Evolutionary conservation across 1,140 invertebrate species (phyloP), one percentile per base, ranked within the genome.

Genomic region (Drosophila kanapiae): DNA sequence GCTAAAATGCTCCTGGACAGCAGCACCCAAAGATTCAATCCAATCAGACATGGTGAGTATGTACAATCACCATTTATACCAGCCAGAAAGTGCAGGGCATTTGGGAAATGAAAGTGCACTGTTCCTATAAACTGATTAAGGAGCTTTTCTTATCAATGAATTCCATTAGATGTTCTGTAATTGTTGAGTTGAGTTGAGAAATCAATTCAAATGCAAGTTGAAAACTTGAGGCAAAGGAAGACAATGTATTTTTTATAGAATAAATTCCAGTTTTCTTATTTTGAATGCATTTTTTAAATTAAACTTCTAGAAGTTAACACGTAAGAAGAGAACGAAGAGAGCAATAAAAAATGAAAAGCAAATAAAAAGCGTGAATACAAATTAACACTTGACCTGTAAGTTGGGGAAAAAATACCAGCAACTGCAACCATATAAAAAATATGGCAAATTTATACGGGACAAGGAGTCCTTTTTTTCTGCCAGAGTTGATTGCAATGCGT

Each of bases 361-460:
- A 35, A 38, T 33, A 31, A 40, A 37, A 42, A 78, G 29, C 16
- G 37, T 40, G 54, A 48, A 71, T 23, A 53, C 63, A 82, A 84
- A 78, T 88, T 75, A 80, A 80, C 85, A 75, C 84, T 88, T 87
- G 84, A 88, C 80, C 74, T 75, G 84, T 61, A 68, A 80, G 48
- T 80, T 75, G 40, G 47, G 23, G 35, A 59, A 70, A 74, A 71
- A 63, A 37, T n/a, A 5, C 49, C 47, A 51, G 31, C 18, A 1
- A 58, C 40, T 61, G 74, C 65, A 49, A 53, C 38, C 63, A 29
- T 59, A 70, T 56, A 54, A 75, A 78, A 71, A 71, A 82, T 80
- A 80, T 87, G 70, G 71, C 63, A 70, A 75, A 80, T 80, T 79
- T 86, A 82, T 77, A 63, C 61, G 35, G 29, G 61, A 37, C 45